A percentile compares a stretch with the other conserved stretches of the same genome.
These are phyloP conservation scores for Neodon shergylaensis DNA, from an alignment of 2,113 vertebrate species.

Conservation along the genomic window DNA sequence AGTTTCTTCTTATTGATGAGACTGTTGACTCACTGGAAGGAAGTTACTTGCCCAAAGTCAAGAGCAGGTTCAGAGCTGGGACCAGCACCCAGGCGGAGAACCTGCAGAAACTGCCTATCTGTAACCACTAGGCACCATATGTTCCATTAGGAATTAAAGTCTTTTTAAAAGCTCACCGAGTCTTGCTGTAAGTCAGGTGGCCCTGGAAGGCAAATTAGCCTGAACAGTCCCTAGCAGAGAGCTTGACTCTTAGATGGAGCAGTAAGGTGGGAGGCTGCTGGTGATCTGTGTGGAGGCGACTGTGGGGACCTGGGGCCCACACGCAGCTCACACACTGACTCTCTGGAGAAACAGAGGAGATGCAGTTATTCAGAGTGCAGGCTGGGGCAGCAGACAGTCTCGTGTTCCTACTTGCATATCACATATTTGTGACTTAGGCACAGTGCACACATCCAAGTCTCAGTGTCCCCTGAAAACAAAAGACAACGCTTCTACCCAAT, in stretches of 20 bases:
- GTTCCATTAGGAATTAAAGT: slow-evolving; percentile 9
- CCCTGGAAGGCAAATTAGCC: not conserved
- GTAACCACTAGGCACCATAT: not conserved
- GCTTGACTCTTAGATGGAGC: not conserved
- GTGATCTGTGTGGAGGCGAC: too few relatives aligned
- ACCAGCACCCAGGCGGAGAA: slow-evolving; percentile 23
- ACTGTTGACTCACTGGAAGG: not conserved
- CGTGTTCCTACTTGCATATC: not conserved
- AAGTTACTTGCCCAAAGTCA: not conserved
- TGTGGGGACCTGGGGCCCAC: not conserved
- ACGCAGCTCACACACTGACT: not conserved
- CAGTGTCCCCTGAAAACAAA: not conserved
- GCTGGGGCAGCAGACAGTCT: not conserved
- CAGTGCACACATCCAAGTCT: not conserved
- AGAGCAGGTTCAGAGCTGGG: not conserved
- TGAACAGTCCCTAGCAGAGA: not conserved
- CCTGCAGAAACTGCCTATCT: not conserved
- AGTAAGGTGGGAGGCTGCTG: not conserved
- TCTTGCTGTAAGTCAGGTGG: not conserved
- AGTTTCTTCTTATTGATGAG: not conserved
- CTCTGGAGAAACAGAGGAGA: not conserved
- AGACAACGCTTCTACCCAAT: not conserved
- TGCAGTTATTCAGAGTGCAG: not conserved
- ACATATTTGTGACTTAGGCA: not conserved
- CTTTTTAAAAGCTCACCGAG: slow-evolving; percentile 30